These are phyloP conservation scores for Episyrphus balteatus DNA, from an alignment of 1,140 invertebrate species.

Conservation along the genomic window DNA sequence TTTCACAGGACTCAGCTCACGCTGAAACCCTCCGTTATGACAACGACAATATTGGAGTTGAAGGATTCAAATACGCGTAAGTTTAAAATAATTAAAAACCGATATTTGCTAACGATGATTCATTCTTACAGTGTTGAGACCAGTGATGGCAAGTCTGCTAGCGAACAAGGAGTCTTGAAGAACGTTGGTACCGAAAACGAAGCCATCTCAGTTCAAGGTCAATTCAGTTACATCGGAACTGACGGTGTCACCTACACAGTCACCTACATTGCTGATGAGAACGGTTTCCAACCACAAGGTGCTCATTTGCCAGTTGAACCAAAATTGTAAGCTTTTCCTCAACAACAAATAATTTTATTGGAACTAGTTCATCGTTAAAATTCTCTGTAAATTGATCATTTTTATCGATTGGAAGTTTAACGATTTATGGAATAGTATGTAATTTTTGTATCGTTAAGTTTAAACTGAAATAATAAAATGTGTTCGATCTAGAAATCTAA, in stretches of 20 bases:
- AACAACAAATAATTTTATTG: too few species aligned
- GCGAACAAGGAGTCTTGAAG: slow-evolving; percentile 48
- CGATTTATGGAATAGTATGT: too few species aligned
- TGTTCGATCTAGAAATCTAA: too few species aligned
- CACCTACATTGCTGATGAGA: slow-evolving; percentile 57
- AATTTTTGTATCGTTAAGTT: too few species aligned
- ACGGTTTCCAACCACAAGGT: slow-evolving; percentile 53
- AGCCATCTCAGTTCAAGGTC: slow-evolving; percentile 47
- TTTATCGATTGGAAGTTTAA: too few species aligned
- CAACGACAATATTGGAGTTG: slow-evolving; percentile 32
- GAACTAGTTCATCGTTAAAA: too few species aligned
- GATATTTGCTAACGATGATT: not conserved
- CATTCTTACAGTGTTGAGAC: slow-evolving; percentile 45
- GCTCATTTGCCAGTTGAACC: slow-evolving; percentile 42
- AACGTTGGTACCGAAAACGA: slow-evolving; percentile 43
- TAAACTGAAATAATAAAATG: too few species aligned
- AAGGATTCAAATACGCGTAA: slow-evolving; percentile 27
- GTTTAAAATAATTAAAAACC: slow-evolving; percentile 8
- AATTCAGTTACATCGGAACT: slow-evolving; percentile 52
- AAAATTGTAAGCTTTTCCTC: slow-evolving; percentile 26
- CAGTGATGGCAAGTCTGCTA: slow-evolving; percentile 50
- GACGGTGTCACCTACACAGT: slow-evolving; percentile 52
- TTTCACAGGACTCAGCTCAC: slow-evolving; percentile 15
- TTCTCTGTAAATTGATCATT: too few species aligned
- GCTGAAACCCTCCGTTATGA: slow-evolving; percentile 36